These are phyloP conservation scores for Amia ocellicauda DNA, from an alignment of 2,113 vertebrate genomes.

Conservation along the genomic window DNA sequence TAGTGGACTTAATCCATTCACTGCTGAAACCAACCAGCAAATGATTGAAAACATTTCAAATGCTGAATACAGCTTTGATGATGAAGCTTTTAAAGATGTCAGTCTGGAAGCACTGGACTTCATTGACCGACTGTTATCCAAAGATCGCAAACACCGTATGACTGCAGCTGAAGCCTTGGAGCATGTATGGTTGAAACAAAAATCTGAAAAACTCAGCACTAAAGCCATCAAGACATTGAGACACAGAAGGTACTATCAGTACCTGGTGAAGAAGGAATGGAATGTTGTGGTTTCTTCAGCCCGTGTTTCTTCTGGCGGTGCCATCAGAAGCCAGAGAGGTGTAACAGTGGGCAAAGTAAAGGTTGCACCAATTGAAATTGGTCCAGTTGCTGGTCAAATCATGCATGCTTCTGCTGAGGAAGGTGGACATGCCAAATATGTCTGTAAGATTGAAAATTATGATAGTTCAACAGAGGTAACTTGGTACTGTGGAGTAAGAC, in stretches of 20 bases:
- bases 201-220: conserved; percentile 74
- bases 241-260: conserved; percentile 92
- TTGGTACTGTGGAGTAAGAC: conserved; percentile 96
- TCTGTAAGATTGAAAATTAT: conserved; percentile 92
- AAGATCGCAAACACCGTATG: conserved; percentile 94
- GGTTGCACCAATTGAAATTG: conserved; percentile 92
- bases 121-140: conserved; percentile 86
- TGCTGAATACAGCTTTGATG: conserved; percentile 91
- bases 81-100: conserved; percentile 87
- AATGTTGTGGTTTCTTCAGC: conserved; percentile 87
- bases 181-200: conserved; percentile 85
- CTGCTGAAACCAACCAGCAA: conserved; percentile 95
- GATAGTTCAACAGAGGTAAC: conserved; percentile 91
- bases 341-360: conserved; percentile 89
- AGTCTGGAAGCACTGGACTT: conserved; percentile 91
- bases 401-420: conserved; percentile 76
- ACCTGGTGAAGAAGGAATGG: conserved; percentile 88
- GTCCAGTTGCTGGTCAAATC: conserved; percentile 85
- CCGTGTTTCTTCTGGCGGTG: conserved; percentile 86
- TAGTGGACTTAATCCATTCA: conserved; percentile 91
- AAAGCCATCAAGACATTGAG: conserved; percentile 81
- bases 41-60: conserved; percentile 92
- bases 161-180: conserved; percentile 85
- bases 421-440: conserved; percentile 79
- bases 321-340: conserved; percentile 86